phyloP scores from a whole-genome alignment of 2,888 invertebrate genomes.

The Cyaniris semiargus region DNA sequence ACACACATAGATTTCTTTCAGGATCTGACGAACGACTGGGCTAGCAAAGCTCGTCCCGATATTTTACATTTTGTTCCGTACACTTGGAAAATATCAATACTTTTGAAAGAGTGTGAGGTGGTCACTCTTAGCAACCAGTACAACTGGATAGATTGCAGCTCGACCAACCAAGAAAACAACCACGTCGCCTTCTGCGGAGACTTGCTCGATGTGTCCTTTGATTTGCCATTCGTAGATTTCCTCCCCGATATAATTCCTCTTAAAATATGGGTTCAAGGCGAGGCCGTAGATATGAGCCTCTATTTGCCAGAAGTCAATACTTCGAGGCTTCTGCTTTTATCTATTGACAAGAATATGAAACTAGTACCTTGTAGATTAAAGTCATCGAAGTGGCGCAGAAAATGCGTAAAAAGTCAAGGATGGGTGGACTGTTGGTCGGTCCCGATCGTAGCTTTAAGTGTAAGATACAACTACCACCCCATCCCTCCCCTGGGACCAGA shows the following conservation, averaged over 20 bases:
- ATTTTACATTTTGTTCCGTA: slow-evolving; percentile 97
- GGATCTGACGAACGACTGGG: slow-evolving; percentile 98
- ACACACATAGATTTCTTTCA: slow-evolving; percentile 98
- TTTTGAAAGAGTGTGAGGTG: slow-evolving; percentile 96
- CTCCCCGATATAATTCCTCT: slow-evolving; percentile 93
- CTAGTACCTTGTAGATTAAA: slow-evolving; percentile 83
- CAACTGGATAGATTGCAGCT: slow-evolving; percentile 99
- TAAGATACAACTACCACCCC: slow-evolving; percentile 95
- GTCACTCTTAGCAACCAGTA: slow-evolving; percentile 96
- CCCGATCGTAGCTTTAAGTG: slow-evolving; percentile 94
- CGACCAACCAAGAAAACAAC: slow-evolving; percentile 96
- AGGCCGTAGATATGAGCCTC: slow-evolving; percentile 93
- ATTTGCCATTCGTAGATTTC: slow-evolving; percentile 96
- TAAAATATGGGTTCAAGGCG: slow-evolving; percentile 96
- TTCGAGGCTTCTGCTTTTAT: slow-evolving; percentile 88
- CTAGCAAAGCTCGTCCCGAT: slow-evolving; percentile 95
- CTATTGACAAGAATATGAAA: slow-evolving; percentile 93
- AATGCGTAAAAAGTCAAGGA: slow-evolving; percentile 85
- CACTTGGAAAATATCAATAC: slow-evolving; percentile 95
- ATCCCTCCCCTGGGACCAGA: slow-evolving; percentile 93
- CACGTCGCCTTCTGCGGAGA: slow-evolving; percentile 97
- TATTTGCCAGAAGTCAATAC: slow-evolving; percentile 96
- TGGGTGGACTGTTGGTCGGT: slow-evolving; percentile 99
- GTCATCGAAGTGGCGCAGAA: slow-evolving; percentile 89
- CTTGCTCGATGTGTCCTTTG: slow-evolving; percentile 94